phyloP scores from a whole-genome alignment of 2,113 vertebrate species.

The Prunella himalayana region DNA sequence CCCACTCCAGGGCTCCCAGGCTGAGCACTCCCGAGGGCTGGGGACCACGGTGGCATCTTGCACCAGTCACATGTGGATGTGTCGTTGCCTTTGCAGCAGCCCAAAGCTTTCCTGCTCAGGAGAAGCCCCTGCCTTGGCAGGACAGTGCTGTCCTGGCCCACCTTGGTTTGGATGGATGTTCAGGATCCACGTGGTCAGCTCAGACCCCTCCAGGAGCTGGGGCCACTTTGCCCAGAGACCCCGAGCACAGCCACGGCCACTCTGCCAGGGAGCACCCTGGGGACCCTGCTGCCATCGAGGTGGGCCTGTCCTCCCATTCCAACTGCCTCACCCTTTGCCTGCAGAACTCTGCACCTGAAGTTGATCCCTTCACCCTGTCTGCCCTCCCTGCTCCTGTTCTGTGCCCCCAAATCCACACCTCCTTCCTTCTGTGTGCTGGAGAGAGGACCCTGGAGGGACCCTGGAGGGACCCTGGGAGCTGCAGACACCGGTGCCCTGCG shows the following conservation, averaged over 20 bases:
- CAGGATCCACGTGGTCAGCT: neutral
- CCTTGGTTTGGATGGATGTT: neutral
- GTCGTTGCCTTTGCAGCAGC: neutral
- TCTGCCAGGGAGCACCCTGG: fast-evolving
- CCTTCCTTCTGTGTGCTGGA: neutral
- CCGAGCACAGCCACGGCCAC: neutral
- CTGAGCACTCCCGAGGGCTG: fast-evolving
- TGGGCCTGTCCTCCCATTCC: neutral
- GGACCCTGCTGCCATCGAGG: neutral
- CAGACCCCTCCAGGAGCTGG: neutral
- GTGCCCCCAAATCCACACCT: neutral
- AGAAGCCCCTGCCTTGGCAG: neutral
- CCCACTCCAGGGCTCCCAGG: neutral
- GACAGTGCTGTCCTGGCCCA: neutral
- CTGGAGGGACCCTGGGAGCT: neutral
- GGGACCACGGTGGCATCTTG: fast-evolving
- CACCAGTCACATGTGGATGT: neutral
- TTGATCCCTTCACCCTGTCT: fast-evolving
- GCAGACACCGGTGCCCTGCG: fast-evolving
- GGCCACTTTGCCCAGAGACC: neutral
- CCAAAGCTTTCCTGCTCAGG: neutral
- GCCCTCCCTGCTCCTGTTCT: neutral
- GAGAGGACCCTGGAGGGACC: neutral
- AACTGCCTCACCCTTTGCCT: neutral
- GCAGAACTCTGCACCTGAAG: neutral